Base-by-base conservation (phyloP, 2,797 vertebrate species). In the Pipistrellus nathusii region DNA sequence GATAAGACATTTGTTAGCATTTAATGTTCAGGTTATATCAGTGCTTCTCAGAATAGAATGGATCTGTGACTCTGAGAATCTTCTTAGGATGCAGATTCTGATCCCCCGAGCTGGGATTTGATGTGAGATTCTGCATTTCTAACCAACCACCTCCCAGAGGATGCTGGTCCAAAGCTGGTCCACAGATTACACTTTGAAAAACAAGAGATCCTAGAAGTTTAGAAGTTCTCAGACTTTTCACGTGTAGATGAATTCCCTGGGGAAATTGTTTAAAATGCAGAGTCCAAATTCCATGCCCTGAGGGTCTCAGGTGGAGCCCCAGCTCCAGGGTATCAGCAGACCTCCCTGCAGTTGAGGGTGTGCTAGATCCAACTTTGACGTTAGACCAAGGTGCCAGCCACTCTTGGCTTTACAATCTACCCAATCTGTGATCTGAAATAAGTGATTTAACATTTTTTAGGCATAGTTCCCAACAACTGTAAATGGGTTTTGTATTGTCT, bases 341-440 rank as follows among this genome's bases (percentile, higher is more conserved):
- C 35, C 15, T 72, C 38, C 11, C 57, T 12, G 27, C 57, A n/a
- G 62, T 64, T 64, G 14, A n/a, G 30, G 14, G 30, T n/a, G 62
- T n/a, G 62, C 30, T 17, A 23, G 15, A 71, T 59, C 76, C 55
- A 68, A 35, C 35, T 57, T 76, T 68, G 18, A 75, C 41, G 62
- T 88, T 12, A n/a, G 69, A 75, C 20, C 69, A 89, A 75, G n/a
- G 21, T 87, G 76, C 25, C 66, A 82, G 76, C 17, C 59, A 69
- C 27, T 62, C 62, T 85, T 76, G 69, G 46, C 41, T 94, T 88
- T 57, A 85, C n/a, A 44, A 72, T 35, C 71, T 82, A 71, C 18
- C 44, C 73, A 72, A 30, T 71, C 87, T 93, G 81, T 68, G 46
- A 85, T 87, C 38, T 87, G 46, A 92, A 38, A 76, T 68, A 88